A percentile compares a stretch with the other conserved stretches of the same genome.
Evolutionary conservation across 2,797 vertebrate species (phyloP).

Genomic region (Choloepus didactylus): DNA sequence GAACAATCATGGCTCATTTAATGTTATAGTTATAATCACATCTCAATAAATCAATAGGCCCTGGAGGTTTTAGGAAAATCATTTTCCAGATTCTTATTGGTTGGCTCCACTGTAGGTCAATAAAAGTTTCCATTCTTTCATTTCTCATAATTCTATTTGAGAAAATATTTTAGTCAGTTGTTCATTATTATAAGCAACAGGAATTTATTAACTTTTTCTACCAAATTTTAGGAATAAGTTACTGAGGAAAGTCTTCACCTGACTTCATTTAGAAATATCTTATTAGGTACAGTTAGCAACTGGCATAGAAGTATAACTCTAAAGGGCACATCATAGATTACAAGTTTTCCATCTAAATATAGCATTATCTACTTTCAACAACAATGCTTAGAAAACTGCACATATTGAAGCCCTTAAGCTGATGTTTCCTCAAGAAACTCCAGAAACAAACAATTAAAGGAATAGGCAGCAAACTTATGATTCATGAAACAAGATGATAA

Average conservation of each 20-base stretch:
- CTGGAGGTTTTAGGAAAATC: not conserved
- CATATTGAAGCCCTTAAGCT: no score
- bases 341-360: not conserved
- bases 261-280: not conserved
- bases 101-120: not conserved
- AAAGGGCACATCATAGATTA: not conserved
- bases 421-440: no score
- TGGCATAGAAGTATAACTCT: not conserved
- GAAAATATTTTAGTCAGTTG: not conserved
- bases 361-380: not conserved
- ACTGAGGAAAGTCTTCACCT: not conserved
- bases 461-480: no score
- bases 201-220: not conserved
- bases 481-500: no score
- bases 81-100: not conserved
- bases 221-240: not conserved
- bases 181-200: not conserved
- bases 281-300: not conserved
- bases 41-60: not conserved
- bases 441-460: no score
- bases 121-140: not conserved
- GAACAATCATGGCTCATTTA: not conserved
- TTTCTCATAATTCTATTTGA: not conserved
- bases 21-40: no score
- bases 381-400: not conserved